Conservation (phyloP, 2,888 invertebrate species). For the Shargacucullia verbasci region DNA sequence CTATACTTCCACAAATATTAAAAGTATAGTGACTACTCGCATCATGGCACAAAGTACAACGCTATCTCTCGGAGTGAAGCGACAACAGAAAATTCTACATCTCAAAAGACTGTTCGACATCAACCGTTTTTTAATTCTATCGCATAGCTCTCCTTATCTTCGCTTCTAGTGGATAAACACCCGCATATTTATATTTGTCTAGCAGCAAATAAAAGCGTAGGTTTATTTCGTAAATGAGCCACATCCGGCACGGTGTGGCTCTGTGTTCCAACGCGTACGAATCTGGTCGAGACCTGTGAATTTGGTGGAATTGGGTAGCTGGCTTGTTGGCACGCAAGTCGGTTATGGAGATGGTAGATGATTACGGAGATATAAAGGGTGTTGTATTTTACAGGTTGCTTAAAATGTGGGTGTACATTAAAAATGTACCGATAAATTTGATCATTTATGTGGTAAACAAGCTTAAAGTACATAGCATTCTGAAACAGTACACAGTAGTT, state of each 20-base stretch:
- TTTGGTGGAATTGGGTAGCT: slow-evolving; percentile 43
- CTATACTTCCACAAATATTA: too few relatives aligned
- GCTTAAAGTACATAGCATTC: too few relatives aligned
- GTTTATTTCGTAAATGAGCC: slow-evolving; percentile 65
- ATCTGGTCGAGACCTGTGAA: slow-evolving; percentile 42
- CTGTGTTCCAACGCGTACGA: slow-evolving; percentile 43
- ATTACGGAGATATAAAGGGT: slow-evolving; percentile 7
- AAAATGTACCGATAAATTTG: too few relatives aligned
- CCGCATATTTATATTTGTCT: slow-evolving; percentile 58
- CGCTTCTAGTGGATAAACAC: slow-evolving; percentile 1
- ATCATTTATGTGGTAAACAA: too few relatives aligned
- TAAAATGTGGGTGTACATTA: too few relatives aligned
- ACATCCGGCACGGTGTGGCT: slow-evolving; percentile 60
- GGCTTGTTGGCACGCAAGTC: slow-evolving; percentile 35
- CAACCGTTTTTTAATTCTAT: too few relatives aligned
- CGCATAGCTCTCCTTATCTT: background rate
- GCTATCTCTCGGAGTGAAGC: too few relatives aligned
- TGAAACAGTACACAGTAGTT: too few relatives aligned
- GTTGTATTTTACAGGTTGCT: background rate
- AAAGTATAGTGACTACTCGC: too few relatives aligned
- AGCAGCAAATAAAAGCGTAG: slow-evolving; percentile 65
- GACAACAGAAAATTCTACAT: too few relatives aligned
- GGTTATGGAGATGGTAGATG: slow-evolving; percentile 15
- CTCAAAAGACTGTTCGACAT: too few relatives aligned
- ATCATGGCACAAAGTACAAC: too few relatives aligned